Base-by-base conservation (phyloP, 2,797 vertebrate species). In the Clarias platycephalus region DNA sequence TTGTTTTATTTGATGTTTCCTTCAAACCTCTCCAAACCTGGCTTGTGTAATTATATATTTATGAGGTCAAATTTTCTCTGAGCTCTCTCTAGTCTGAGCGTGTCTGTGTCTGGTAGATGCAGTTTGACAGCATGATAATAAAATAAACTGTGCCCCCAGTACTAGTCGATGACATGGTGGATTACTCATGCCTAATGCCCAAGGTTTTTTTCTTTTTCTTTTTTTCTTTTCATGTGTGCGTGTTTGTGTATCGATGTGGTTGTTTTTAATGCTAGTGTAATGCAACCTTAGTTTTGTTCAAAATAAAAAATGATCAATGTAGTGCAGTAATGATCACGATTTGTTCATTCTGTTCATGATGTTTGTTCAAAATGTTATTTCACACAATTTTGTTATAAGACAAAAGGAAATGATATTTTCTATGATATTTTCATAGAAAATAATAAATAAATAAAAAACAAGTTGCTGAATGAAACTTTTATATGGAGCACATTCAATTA, bases 401-500 rank as follows among this genome's bases (percentile, higher is more conserved):
- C n/a, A 62, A 3, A 31, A 57, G n/a, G 3, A 37, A 78, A 37
- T n/a, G 13, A 16, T 28, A 64, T 64, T 18, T 44, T 79, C 22
- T n/a, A n/a, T n/a, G 13, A 16, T 28, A 64, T 64, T 18, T 44
- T 79, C 22, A 49, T 16, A 49, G 22, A 78, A 78, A 34, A 34
- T 31, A 34, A 4, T 2, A 76, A 18, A 40, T n/a, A n/a, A n/a
- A n/a, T n/a, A 26, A 16, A 63, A 78, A 12, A 78, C 40, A 53
- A 53, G 49, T 53, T 53, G 49, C 49, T 53, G 24, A 62, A 70
- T 6, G 44, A 40, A 34, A 63, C 24, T 79, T 79, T 80, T 24
- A 80, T 49, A 26, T 80, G 37, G 9, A 79, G 58, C 15, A n/a
- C 3, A 49, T 64, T 44, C 15, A 79, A 44, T 80, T 80, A 80